A percentile compares a stretch with the other conserved stretches of the same genome.
Conservation (phyloP, 2,797 vertebrate genomes). For the Meda fulgida region DNA sequence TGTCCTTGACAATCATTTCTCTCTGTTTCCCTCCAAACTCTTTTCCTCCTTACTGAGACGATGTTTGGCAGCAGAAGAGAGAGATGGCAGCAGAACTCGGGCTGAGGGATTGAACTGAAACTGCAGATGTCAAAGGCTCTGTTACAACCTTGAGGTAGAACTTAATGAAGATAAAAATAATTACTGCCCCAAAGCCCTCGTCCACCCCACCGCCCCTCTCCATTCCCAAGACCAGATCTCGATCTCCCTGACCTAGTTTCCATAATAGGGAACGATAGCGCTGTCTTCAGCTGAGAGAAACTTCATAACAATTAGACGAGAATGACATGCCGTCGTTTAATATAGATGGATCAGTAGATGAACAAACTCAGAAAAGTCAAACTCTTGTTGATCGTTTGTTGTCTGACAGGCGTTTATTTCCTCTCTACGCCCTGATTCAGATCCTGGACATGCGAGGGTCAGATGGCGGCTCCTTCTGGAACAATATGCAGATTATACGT, state of each 20-base stretch:
- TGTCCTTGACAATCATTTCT: conserved; percentile 20
- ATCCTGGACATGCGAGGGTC: background rate
- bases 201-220: conserved; percentile 56
- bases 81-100: conserved; percentile 42
- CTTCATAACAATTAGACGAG: conserved; percentile 33
- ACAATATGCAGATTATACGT: background rate
- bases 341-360: background rate
- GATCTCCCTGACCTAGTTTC: conserved; percentile 77
- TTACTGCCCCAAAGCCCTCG: conserved; percentile 71
- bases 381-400: background rate
- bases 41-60: conserved; percentile 69
- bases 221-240: conserved; percentile 70
- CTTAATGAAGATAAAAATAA: conserved; percentile 87
- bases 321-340: conserved; percentile 12
- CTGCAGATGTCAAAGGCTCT: conserved; percentile 76
- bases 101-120: conserved; percentile 67
- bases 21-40: conserved; percentile 70
- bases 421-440: background rate
- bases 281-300: conserved; percentile 64
- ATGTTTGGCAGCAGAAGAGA: conserved; percentile 73
- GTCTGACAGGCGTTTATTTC: background rate
- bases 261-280: conserved; percentile 79
- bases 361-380: background rate
- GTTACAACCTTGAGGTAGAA: conserved; percentile 81
- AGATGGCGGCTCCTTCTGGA: background rate